Percentiles rank a stretch among this genome's conserved stretches.
Conservation (phyloP, 2,113 vertebrate species). For the Tor tambroides region DNA sequence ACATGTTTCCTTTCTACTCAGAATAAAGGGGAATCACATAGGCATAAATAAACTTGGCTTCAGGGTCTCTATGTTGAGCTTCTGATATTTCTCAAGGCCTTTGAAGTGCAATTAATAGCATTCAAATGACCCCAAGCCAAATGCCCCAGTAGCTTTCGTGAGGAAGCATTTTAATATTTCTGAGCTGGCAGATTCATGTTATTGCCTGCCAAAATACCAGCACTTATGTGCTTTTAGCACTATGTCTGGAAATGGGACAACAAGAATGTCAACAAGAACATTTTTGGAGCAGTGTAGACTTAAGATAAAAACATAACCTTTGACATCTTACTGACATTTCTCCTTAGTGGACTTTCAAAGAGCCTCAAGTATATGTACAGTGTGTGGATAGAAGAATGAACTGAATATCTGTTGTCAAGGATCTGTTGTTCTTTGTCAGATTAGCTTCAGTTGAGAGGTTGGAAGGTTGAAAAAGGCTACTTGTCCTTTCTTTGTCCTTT, state of each 20-base stretch:
- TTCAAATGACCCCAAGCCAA: constrained; percentile 44
- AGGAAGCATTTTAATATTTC: constrained; percentile 9
- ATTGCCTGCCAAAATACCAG: constrained; percentile 17
- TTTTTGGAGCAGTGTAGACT: too few relatives aligned
- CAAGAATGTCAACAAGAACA: neutral
- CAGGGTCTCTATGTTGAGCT: constrained; percentile 41
- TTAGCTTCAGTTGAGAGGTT: constrained; percentile 74
- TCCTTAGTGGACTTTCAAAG: neutral
- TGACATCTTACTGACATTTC: neutral
- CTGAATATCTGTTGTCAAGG: neutral
- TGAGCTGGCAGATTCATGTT: constrained; percentile 29
- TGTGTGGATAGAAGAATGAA: neutral
- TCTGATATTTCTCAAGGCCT: constrained; percentile 56
- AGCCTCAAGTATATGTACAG: neutral
- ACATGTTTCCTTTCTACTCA: constrained; percentile 31
- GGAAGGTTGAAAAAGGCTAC: constrained; percentile 72
- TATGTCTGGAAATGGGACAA: constrained; percentile 38
- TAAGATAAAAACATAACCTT: neutral
- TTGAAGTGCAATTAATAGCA: constrained; percentile 56
- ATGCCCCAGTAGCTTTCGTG: constrained; percentile 32
- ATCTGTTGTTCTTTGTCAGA: constrained; percentile 66
- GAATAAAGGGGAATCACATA: constrained; percentile 43
- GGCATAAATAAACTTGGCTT: constrained; percentile 49
- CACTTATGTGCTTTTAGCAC: neutral
- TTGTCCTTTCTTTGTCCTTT: constrained; percentile 36